Evolutionary conservation across 2,113 vertebrate genomes (phyloP).

Genomic region (Dunckerocampus dactyliophorus): DNA sequence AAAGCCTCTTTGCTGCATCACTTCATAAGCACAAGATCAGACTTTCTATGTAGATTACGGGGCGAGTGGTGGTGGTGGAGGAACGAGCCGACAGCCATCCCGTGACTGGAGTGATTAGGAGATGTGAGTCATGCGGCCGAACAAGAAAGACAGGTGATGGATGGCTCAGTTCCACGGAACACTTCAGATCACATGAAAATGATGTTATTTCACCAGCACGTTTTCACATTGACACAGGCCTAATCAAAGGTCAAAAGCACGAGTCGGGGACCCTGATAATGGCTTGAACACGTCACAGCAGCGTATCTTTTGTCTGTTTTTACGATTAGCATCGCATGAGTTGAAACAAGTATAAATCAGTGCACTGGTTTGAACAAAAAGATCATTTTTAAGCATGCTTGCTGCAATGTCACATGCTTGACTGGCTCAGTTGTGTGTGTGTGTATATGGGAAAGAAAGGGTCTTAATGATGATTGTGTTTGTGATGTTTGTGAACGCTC

Average conservation of each 20-base stretch:
- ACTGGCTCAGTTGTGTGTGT: no score
- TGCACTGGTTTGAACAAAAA: no score
- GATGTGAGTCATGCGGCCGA: constrained; percentile 55
- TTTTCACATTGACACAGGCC: neutral
- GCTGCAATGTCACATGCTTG: no score
- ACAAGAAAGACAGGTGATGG: constrained; percentile 25
- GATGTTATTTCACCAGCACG: neutral
- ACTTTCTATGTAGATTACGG: constrained; percentile 61
- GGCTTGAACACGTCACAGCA: neutral
- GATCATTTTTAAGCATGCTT: no score
- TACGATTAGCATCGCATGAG: no score
- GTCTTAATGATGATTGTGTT: no score
- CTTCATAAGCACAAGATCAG: constrained; percentile 57
- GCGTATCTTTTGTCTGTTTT: neutral
- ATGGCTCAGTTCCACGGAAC: constrained; percentile 9
- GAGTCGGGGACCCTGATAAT: neutral
- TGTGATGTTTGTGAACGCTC: no score
- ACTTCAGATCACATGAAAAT: neutral
- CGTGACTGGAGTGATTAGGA: constrained; percentile 56
- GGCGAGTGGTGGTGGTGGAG: neutral
- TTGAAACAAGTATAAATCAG: no score
- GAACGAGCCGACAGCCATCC: constrained; percentile 33
- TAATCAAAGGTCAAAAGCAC: constrained; percentile 18
- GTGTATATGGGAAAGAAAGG: no score
- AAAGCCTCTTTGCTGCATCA: constrained; percentile 53